Conservation (phyloP, 2,888 invertebrate species). For the Callimorpha dominula region DNA sequence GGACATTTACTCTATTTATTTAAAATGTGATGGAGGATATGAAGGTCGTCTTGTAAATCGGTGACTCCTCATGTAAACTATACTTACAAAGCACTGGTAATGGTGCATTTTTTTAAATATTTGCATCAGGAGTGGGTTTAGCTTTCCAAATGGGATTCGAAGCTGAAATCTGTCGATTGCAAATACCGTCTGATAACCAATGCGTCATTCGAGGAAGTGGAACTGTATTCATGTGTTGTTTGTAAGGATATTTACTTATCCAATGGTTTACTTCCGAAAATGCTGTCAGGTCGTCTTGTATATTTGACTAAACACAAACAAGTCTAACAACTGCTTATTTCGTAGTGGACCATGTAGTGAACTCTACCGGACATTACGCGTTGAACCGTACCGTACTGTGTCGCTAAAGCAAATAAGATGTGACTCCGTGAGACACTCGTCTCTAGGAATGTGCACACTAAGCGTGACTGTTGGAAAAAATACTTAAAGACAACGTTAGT, state of each 20-base stretch:
- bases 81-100: no score
- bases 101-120: no score
- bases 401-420: constrained; percentile 67
- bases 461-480: constrained; percentile 20
- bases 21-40: no score
- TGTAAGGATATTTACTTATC: constrained; percentile 62
- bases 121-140: no score
- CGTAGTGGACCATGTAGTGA: constrained; percentile 68
- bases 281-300: constrained; percentile 43
- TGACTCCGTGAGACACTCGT: constrained; percentile 67
- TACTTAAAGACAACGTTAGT: constrained; percentile 8
- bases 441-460: constrained; percentile 58
- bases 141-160: no score
- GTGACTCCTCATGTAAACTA: no score
- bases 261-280: constrained; percentile 65
- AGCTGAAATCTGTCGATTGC: no score
- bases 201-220: not conserved
- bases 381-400: constrained; percentile 67
- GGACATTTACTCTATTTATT: no score
- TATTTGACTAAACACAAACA: constrained; percentile 56
- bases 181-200: not conserved
- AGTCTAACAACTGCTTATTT: constrained; percentile 62
- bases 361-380: constrained; percentile 66
- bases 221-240: constrained; percentile 26
- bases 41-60: no score